Base-by-base conservation (phyloP, 2,888 invertebrate genomes). In the Drosophila seclusa region DNA sequence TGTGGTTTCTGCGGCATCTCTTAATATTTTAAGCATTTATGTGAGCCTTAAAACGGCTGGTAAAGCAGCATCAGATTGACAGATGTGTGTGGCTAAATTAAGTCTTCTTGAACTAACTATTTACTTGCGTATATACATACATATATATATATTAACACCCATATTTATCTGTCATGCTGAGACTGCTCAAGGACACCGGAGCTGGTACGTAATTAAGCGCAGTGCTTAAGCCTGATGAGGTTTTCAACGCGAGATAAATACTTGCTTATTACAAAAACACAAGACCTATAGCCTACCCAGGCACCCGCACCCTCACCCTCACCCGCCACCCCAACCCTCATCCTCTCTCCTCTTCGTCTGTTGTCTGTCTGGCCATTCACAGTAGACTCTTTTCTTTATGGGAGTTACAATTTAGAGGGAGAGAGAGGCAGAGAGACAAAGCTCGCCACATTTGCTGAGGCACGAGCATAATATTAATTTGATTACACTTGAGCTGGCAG, bases 241-340 rank as follows among this genome's bases (percentile, higher is more conserved):
- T 83, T 90, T 90, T 87, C 83, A 85, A 67, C 90, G 62, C 88
- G 69, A 76, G 87, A 83, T 87, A 83, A 83, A 89, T 84, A 81
- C 82, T 71, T 87, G 58, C 82, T 71, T 77, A 83, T 83, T 84
- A 74, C 72, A 84, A 63, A 38, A 71, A 68, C 34, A 42, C 49
- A 45, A 65, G 36, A 36, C 24, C 11, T 27, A 13, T 49, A 59
- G 61, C 48, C 57, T 66, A 58, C 53, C 32, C 36, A 36, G 36
- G 18, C 24, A 54, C 48, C 16, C 54, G 16, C 21, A 0, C 11
- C 29, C 16, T 7, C 16, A 18, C 36, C 10, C 49, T 8, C 32
- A 2, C 18, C 24, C 13, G 0, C 13, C 13, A 11, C 31, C 16
- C 4, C 42, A 8, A 2, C 18, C 29, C 13, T 0, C 29, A 16